Evolutionary conservation across 2,797 vertebrate species (phyloP).

Genomic region (Amniataba percoides): DNA sequence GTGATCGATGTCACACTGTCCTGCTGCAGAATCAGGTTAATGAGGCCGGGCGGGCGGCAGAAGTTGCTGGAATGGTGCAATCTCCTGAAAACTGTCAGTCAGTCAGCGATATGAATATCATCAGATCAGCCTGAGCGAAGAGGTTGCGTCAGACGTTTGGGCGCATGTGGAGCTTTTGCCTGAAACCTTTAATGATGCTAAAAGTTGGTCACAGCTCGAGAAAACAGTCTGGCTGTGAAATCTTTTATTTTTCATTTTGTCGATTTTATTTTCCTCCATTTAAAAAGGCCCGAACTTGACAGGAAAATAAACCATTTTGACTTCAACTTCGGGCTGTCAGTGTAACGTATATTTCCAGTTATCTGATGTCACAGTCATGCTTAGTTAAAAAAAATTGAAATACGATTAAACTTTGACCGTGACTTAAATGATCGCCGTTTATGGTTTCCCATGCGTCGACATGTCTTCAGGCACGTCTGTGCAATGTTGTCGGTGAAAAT

Average conservation of each 20-base stretch:
- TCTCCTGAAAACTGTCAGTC: conserved; percentile 50
- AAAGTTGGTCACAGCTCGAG: background rate
- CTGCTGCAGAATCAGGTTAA: conserved; percentile 30
- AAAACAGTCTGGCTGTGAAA: background rate
- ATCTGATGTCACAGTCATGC: background rate
- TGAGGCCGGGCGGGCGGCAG: conserved; percentile 15
- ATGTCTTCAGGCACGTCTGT: conserved; percentile 10
- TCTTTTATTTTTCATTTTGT: background rate
- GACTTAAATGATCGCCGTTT: background rate
- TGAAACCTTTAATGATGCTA: background rate
- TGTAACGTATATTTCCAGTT: background rate
- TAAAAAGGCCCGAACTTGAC: background rate
- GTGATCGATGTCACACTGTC: conserved; percentile 13
- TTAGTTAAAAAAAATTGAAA: background rate
- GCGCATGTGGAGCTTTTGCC: background rate
- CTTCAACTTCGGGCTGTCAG: background rate
- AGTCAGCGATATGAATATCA: conserved; percentile 9
- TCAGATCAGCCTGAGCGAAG: background rate
- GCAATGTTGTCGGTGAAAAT: background rate
- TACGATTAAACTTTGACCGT: background rate
- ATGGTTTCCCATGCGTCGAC: background rate
- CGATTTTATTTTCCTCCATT: background rate
- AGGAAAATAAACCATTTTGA: background rate
- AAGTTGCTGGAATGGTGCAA: conserved; percentile 29
- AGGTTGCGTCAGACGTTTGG: conserved; percentile 22